These are phyloP conservation scores for Drosophila tani DNA, from an alignment of 1,140 invertebrate species.

Conservation along the genomic window DNA sequence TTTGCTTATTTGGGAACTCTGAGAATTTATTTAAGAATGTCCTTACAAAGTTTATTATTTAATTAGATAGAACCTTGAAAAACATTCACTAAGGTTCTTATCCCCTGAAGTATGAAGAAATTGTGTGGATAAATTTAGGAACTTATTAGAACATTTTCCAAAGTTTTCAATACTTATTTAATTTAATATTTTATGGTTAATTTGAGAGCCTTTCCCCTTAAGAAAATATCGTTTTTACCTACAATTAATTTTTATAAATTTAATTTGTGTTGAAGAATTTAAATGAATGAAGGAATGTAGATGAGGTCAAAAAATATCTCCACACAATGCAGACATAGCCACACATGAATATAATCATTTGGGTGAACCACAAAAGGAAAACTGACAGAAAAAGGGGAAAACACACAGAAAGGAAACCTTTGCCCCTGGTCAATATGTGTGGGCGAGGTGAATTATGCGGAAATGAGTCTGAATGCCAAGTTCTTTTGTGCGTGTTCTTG, in stretches of 20 bases:
- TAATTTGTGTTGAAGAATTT: neutral
- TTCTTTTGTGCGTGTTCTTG: conserved; percentile 59
- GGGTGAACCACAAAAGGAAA: conserved; percentile 29
- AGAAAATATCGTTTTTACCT: neutral
- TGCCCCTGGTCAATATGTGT: conserved; percentile 25
- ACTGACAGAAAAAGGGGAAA: neutral
- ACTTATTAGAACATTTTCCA: too few species aligned
- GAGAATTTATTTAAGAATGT: neutral
- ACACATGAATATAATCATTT: conserved; percentile 39
- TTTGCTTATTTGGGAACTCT: neutral
- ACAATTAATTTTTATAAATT: neutral
- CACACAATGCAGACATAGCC: conserved; percentile 26
- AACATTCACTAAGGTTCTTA: too few species aligned
- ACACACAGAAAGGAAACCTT: conserved; percentile 5
- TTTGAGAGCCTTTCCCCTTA: too few species aligned
- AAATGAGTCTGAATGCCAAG: conserved; percentile 57
- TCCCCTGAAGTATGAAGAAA: too few species aligned
- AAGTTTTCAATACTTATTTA: too few species aligned
- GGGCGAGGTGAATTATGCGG: conserved; percentile 28
- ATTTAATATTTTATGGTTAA: too few species aligned
- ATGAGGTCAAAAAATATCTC: neutral
- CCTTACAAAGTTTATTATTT: too few species aligned
- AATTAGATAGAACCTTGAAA: too few species aligned
- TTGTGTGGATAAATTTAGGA: too few species aligned
- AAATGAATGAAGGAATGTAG: neutral